Evolutionary conservation across 2,797 vertebrate species (phyloP).

Genomic region (Microhierax caerulescens): DNA sequence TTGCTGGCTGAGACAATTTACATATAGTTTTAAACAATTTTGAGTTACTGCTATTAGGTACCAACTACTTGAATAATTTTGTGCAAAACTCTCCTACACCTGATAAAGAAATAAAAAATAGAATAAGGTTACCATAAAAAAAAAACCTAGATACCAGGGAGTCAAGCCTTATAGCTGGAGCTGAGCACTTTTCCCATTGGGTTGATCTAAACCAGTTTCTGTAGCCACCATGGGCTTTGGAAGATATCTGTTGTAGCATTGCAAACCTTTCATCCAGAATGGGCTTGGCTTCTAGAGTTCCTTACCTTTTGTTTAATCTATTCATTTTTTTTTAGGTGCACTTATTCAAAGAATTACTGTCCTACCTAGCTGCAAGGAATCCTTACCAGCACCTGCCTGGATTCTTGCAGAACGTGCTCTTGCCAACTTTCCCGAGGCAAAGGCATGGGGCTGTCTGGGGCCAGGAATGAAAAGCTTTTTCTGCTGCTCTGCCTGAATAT

Average conservation of each 20-base stretch:
- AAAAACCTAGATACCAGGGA: background rate
- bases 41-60: background rate
- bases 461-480: background rate
- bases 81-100: background rate
- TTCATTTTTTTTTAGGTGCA: background rate
- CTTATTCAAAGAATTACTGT: background rate
- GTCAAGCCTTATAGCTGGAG: background rate
- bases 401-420: background rate
- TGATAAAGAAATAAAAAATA: background rate
- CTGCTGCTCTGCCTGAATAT: background rate
- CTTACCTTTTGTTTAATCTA: background rate
- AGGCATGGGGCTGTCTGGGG: background rate
- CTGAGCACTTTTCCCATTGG: background rate
- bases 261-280: background rate
- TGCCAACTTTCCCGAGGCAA: background rate
- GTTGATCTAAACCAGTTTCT: background rate
- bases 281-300: background rate
- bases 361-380: background rate
- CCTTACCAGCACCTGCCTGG: background rate
- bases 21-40: background rate
- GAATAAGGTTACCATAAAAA: background rate
- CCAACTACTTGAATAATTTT: background rate
- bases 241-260: background rate
- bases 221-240: background rate
- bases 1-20: background rate